Base-by-base conservation (phyloP, 2,888 invertebrate species). In the Cheilosia pagana region DNA sequence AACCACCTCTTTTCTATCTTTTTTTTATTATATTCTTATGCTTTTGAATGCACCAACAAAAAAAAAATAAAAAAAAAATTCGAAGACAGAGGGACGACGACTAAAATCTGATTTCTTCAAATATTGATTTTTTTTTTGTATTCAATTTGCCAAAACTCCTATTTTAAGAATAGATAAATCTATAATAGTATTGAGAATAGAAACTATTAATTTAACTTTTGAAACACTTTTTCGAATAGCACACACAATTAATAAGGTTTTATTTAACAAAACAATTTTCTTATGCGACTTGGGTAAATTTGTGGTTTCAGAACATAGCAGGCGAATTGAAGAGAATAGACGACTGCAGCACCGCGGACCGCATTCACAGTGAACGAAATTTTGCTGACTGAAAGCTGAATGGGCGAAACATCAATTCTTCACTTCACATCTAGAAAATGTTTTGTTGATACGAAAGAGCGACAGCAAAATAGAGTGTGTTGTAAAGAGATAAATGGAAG, bases 381-480 rank as follows among this genome's bases (percentile, higher is more conserved):
- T 74, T 74, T 79, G 83, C 83, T 83, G 83, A 83, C 83, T 83
- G 83, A 83, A 83, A 83, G 78, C 83, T 83, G 83, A 83, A 83
- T 79, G 74, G 78, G 53, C 83, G 83, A 78, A 74, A 60, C 78
- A 65, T 28, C 28, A 8, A 28, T 28, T 28, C 28, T 28, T 63
- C 68, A 52, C 35, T 74, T n/a, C n/a, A n/a, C n/a, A n/a, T n/a
- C 21, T 53, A 70, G n/a, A 82, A 45, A 50, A 74, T 75, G 78
- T 78, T 83, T 78, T 78, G 83, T 78, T 74, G 78, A 67, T 74
- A 14, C n/a, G 25, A 31, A 57, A 63, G 48, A 25, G n/a, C 1
- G 76, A 5, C 31, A 19, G 12, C 8, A 41, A 28, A 52, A 35
- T 35, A 12, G 10, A 14, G 12, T 12, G 16, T 23, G 35, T 45